Evolutionary conservation across 2,113 vertebrate species (phyloP).

Genomic region (Andinoacara biseriatus): DNA sequence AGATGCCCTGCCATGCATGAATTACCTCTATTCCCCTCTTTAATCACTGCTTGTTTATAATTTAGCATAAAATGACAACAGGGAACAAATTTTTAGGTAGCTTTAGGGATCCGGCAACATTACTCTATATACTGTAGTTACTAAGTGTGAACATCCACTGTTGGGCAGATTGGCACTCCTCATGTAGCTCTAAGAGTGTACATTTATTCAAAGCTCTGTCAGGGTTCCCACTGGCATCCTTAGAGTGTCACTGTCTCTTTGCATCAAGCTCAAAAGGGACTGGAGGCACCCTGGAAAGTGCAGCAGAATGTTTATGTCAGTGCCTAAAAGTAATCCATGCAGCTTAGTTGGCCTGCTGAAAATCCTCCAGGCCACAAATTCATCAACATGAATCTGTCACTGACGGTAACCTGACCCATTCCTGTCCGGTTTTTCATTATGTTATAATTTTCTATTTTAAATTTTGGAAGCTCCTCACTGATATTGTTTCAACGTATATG

Average conservation of each 20-base stretch:
- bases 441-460: not conserved
- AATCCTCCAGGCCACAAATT: slow-evolving; percentile 24
- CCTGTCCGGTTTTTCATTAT: slow-evolving; percentile 1
- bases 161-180: slow-evolving; percentile 10
- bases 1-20: not conserved
- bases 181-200: slow-evolving; percentile 26
- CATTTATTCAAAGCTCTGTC: slow-evolving; percentile 61
- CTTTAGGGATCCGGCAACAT: not conserved
- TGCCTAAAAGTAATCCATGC: slow-evolving; percentile 60
- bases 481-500: not conserved
- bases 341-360: slow-evolving; percentile 37
- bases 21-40: not conserved
- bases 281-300: slow-evolving; percentile 51
- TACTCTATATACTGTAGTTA: slow-evolving; percentile 7
- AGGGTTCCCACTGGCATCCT: slow-evolving; percentile 61
- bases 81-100: not conserved
- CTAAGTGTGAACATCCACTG: slow-evolving; percentile 29
- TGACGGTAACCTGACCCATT: slow-evolving; percentile 8
- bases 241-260: slow-evolving; percentile 61
- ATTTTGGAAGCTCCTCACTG: not conserved
- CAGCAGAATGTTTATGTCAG: slow-evolving; percentile 69
- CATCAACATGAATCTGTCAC: slow-evolving; percentile 21
- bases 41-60: not conserved
- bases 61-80: not conserved
- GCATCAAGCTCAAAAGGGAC: slow-evolving; percentile 63